phyloP scores from a whole-genome alignment of 2,113 vertebrate species.

The Clarias gariepinus region DNA sequence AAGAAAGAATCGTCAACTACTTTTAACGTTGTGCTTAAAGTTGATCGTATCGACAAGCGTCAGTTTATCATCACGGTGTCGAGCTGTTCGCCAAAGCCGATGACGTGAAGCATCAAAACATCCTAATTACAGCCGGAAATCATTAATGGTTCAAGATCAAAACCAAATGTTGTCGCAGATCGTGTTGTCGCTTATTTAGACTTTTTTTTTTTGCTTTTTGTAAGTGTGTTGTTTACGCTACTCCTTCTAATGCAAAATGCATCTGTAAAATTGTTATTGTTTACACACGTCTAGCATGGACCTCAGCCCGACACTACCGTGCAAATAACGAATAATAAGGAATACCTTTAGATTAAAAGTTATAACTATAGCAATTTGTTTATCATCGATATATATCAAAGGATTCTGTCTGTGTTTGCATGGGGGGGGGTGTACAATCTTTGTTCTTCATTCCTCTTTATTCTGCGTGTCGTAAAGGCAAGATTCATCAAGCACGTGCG shows the following conservation, averaged over 20 bases:
- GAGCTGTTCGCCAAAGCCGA: background rate
- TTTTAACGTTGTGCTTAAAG: background rate
- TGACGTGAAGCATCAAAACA: background rate
- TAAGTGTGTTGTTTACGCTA: too few relatives aligned
- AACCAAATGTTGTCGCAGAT: background rate
- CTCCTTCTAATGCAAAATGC: too few relatives aligned
- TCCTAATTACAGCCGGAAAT: background rate
- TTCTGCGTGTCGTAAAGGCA: background rate
- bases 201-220: too few relatives aligned
- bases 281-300: accelerated
- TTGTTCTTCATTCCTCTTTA: background rate
- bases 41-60: too few relatives aligned
- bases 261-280: background rate
- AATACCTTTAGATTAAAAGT: background rate
- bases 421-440: too few relatives aligned
- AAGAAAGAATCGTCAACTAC: background rate
- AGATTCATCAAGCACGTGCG: background rate
- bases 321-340: background rate
- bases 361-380: background rate
- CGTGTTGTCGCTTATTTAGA: background rate
- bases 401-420: background rate
- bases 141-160: background rate
- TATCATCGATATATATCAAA: background rate
- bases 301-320: background rate
- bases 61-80: background rate